phyloP scores from a whole-genome alignment of 37 sponge, comb jelly and placozoan genomes.

The Ephydatia muelleri region DNA sequence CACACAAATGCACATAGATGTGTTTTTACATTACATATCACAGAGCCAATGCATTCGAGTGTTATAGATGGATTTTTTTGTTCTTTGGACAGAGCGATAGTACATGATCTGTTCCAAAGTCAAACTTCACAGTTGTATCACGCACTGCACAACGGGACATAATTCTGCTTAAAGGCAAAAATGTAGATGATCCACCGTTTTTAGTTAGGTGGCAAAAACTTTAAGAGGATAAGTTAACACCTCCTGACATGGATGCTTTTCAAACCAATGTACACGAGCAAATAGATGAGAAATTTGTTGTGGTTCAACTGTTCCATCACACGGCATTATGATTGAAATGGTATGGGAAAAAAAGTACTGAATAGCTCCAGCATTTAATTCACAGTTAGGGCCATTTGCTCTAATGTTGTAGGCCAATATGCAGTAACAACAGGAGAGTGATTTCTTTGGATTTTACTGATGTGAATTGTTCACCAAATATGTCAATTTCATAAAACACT shows the following conservation, averaged over 20 bases:
- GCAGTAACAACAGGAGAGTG: not conserved
- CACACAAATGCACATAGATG: too few species aligned
- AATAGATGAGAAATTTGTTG: too few species aligned
- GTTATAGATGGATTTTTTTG: too few species aligned
- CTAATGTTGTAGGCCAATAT: not conserved
- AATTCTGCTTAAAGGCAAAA: not conserved
- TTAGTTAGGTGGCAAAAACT: not conserved
- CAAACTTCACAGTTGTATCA: too few species aligned
- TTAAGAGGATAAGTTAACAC: not conserved
- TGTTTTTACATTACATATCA: too few species aligned
- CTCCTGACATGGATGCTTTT: not conserved
- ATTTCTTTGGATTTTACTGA: not conserved
- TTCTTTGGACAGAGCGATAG: too few species aligned
- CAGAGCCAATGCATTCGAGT: too few species aligned
- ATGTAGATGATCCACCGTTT: not conserved
- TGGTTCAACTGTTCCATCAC: too few species aligned
- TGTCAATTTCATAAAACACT: not conserved
- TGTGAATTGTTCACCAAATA: not conserved
- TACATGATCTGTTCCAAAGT: too few species aligned
- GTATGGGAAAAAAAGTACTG: not conserved
- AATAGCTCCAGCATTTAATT: not conserved
- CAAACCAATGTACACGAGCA: not conserved
- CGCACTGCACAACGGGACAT: not conserved
- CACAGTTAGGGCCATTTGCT: not conserved
- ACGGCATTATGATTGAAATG: not conserved